A percentile compares a stretch with the other conserved stretches of the same genome.
phyloP scores from a whole-genome alignment of 2,113 vertebrate genomes.

The Colinus virginianus region DNA sequence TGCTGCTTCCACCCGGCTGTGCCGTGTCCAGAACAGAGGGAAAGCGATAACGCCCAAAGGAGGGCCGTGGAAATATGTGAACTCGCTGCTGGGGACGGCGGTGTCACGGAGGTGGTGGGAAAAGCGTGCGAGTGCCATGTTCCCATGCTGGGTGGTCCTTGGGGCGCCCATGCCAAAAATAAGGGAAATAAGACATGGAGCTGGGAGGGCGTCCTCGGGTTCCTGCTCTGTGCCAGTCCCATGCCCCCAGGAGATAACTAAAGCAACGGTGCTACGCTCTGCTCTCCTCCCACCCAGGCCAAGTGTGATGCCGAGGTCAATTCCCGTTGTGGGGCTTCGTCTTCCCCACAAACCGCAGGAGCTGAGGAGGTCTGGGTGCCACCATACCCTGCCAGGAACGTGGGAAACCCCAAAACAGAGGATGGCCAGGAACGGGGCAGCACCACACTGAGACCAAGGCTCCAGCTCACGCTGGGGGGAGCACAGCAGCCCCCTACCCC shows the following conservation, averaged over 20 bases:
- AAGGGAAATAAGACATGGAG: neutral
- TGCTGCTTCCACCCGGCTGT: neutral
- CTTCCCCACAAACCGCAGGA: neutral
- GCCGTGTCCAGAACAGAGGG: constrained; percentile 2
- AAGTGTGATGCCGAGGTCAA: constrained; percentile 4
- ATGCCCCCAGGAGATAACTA: constrained; percentile 37
- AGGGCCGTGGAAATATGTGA: constrained; percentile 12
- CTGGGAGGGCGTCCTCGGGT: constrained; percentile 35
- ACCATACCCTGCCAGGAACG: neutral
- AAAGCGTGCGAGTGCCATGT: neutral
- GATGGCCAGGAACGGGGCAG: neutral
- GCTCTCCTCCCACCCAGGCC: constrained; percentile 56
- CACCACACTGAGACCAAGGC: neutral
- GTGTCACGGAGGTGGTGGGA: neutral
- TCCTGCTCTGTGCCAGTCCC: constrained; percentile 68
- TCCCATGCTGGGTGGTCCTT: constrained; percentile 58
- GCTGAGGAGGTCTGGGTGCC: neutral
- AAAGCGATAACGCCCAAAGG: neutral
- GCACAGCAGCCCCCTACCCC: neutral
- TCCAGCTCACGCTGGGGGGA: neutral
- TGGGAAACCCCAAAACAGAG: neutral
- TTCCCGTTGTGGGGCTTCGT: neutral
- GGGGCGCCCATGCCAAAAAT: constrained; percentile 8
- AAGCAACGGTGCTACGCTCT: constrained; percentile 37
- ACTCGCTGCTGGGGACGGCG: neutral